Evolutionary conservation across 2,113 vertebrate species (phyloP).

Genomic region (Motacilla tschutschensis): DNA sequence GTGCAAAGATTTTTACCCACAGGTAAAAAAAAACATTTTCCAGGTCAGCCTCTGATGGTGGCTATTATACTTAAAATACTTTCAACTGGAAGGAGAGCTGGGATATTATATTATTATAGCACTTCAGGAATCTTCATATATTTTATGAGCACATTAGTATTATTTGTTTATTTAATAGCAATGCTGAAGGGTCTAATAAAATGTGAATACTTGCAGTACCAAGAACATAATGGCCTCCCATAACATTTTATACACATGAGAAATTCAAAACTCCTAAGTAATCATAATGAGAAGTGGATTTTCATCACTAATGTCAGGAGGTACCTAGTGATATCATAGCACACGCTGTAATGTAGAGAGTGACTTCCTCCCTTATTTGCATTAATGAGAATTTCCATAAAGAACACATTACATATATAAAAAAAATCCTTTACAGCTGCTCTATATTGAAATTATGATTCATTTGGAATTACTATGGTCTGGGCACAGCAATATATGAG

Average conservation of each 20-base stretch:
- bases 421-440: conserved; percentile 40
- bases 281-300: conserved; percentile 54
- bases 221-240: conserved; percentile 52
- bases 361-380: conserved; percentile 43
- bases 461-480: background rate
- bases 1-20: background rate
- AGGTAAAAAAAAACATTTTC: background rate
- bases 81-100: background rate
- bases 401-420: conserved; percentile 34
- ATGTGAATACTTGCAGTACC: conserved; percentile 47
- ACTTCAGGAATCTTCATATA: conserved; percentile 39
- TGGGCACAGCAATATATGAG: background rate
- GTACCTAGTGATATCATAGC: conserved; percentile 22
- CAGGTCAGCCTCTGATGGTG: background rate
- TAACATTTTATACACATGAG: conserved; percentile 54
- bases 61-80: conserved; percentile 1
- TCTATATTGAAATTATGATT: conserved; percentile 28
- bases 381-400: conserved; percentile 61
- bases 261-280: conserved; percentile 55
- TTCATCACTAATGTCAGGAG: conserved; percentile 44
- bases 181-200: conserved; percentile 61
- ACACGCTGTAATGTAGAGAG: background rate
- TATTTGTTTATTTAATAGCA: conserved; percentile 66
- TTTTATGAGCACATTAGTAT: conserved; percentile 57
- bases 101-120: conserved; percentile 34